A percentile compares a stretch with the other conserved stretches of the same genome.
Evolutionary conservation across 2,113 vertebrate species (phyloP).

Genomic region (Capreolus pygargus): DNA sequence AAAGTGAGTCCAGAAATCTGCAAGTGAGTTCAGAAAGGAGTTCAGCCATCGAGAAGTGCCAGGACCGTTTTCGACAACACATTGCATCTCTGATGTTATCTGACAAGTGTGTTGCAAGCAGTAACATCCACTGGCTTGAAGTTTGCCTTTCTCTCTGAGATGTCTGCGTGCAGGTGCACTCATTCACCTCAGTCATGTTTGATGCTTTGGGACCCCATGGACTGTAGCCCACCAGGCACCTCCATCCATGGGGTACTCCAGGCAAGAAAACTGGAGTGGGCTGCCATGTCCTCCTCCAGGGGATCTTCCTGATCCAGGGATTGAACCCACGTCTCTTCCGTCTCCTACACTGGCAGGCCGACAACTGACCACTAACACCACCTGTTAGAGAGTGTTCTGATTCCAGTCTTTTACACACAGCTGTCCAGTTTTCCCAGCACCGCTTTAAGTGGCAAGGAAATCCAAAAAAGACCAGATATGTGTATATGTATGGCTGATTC

Average conservation of each 20-base stretch:
- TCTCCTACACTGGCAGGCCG: neutral
- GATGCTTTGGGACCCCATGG: neutral
- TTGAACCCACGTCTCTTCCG: fast-evolving
- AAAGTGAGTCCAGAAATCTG: neutral
- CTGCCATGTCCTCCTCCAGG: neutral
- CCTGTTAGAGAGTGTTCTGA: neutral
- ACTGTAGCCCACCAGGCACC: neutral
- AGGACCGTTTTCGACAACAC: neutral
- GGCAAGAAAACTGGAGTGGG: neutral
- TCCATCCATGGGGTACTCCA: neutral
- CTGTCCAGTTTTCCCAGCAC: neutral
- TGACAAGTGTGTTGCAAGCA: neutral
- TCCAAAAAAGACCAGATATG: neutral
- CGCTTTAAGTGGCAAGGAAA: neutral
- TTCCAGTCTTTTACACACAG: neutral
- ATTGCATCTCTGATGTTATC: neutral
- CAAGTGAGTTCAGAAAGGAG: neutral
- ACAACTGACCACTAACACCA: neutral
- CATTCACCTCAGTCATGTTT: fast-evolving
- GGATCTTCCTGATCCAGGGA: neutral
- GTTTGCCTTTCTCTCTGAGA: neutral
- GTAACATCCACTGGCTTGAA: neutral
- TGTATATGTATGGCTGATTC: neutral
- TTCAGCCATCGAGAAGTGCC: fast-evolving
- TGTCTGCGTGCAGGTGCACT: neutral